Base-by-base conservation (phyloP, 2,113 vertebrate genomes). In the Nothocercus nigrocapillus region DNA sequence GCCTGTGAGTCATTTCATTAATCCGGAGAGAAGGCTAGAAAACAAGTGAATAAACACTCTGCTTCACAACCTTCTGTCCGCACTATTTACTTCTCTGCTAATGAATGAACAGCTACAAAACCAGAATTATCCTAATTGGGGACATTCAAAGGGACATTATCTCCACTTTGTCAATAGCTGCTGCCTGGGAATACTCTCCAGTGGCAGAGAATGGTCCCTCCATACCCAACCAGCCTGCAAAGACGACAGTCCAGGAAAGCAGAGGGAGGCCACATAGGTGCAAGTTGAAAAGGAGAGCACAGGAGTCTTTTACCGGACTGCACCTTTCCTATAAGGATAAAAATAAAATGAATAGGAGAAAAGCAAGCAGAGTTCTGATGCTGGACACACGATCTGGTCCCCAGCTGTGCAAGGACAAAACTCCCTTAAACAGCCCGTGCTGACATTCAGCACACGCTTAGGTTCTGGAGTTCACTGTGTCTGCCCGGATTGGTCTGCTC, bases 1-100 rank as follows among this genome's bases (percentile, higher is more conserved):
- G 73, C 13, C 87, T 85, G 34, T 97, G 94, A 97, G 58, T 96
- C 94, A 97, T 81, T 94, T 83, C 88, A 95, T 95, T 97, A 95
- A 96, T 93, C 91, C 2, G 0, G 75, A 91, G 82, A 88, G 91
- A 93, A 80, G 84, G 82, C 79, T 78, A 86, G 88, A 95, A 96
- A 97, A 94, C 77, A 96, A 96, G 72, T 85, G 94, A 97, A 97
- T 95, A 95, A 95, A 95, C 49, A 91, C 81, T 13, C 85, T 69
- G 90, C 89, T 92, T 94, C 95, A 95, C 85, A 96, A 77, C 91
- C 76, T 94, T 93, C 90, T 93, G 88, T 47, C 89, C 92, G 80
- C 51, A 44, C 79, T 92, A 89, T 93, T 96, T 96, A 93, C 79
- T 94, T 91, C 86, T 61, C 84, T 90, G 63, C 77, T 96, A 89